phyloP scores from a whole-genome alignment of 1,140 invertebrate genomes.

The Mycetomoellerius zeteki region DNA sequence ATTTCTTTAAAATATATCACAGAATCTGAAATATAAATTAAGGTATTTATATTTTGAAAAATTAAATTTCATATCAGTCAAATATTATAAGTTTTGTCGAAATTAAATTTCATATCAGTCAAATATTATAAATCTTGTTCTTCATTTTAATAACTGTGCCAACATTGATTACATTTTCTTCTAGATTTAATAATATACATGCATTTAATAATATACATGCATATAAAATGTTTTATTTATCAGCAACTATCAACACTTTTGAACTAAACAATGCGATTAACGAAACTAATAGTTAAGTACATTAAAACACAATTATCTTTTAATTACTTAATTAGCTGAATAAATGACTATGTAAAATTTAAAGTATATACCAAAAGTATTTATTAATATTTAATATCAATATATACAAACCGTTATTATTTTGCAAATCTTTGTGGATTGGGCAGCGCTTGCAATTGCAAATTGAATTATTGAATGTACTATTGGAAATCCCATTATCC shows the following conservation, averaged over 20 bases:
- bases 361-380: background rate
- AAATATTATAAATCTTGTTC: background rate
- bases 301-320: background rate
- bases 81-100: background rate
- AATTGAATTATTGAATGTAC: background rate
- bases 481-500: background rate
- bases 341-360: background rate
- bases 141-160: background rate
- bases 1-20: slow-evolving; percentile 12
- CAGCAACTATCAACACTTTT: background rate
- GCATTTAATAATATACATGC: too few relatives aligned
- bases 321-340: background rate
- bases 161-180: background rate
- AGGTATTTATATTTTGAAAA: slow-evolving; percentile 10
- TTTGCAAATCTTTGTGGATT: slow-evolving; percentile 34
- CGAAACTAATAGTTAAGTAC: background rate
- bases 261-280: background rate
- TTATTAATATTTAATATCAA: slow-evolving; percentile 15
- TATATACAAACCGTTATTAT: slow-evolving; percentile 27
- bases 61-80: background rate
- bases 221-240: background rate
- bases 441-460: slow-evolving; percentile 2
- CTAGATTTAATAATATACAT: background rate
- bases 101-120: background rate
- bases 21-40: slow-evolving; percentile 3